Evolutionary conservation across 2,888 invertebrate species (phyloP), one percentile per base, ranked within the genome.

Genomic region (Crossocerus cetratus): DNA sequence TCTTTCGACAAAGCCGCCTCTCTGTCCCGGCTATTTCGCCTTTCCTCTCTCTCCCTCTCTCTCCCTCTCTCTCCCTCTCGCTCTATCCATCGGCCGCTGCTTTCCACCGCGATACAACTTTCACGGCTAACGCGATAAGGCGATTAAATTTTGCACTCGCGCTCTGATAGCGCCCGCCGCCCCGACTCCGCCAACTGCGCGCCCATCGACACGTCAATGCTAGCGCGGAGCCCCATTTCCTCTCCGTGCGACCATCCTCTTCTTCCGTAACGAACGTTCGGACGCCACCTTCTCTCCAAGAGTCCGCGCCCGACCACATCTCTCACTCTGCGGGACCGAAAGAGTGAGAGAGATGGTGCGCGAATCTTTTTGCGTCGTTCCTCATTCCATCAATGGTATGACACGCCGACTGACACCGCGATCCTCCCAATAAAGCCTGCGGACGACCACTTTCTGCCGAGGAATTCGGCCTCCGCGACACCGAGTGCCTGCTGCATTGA

Each of bases 381-480:
- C 20, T 69, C 44, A 56, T 56, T 65, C 59, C 23, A 44, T 3
- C 14, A 11, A 23, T 49, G 49, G 43, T 56, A 43, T 56, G 56
- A 66, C 59, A 32, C 32, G 32, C 32, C 32, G 32, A 11, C 32
- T 32, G 32, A 32, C 11, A 32, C 8, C 32, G 32, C 32, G 32
- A 0, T 32, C 8, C 45, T 5, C 11, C 8, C 3, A 23, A 57
- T 13, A 65, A 14, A 22, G 21, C 43, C 42, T 61, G 64, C 49
- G 64, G n/a, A 53, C 44, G 32, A 43, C 55, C 53, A 58, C 65
- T 67, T 67, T 67, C 71, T 57, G 43, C 66, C 49, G 20, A 62
- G 62, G 53, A 62, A 62, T 62, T 62, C 54, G 62, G 53, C 32
- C 42, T 49, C 21, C 21, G 20, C 18, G 21, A n/a, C n/a, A n/a